These are phyloP conservation scores for Enteromius thamalakanensis DNA, from an alignment of 2,797 vertebrate genomes.

Conservation along the genomic window DNA sequence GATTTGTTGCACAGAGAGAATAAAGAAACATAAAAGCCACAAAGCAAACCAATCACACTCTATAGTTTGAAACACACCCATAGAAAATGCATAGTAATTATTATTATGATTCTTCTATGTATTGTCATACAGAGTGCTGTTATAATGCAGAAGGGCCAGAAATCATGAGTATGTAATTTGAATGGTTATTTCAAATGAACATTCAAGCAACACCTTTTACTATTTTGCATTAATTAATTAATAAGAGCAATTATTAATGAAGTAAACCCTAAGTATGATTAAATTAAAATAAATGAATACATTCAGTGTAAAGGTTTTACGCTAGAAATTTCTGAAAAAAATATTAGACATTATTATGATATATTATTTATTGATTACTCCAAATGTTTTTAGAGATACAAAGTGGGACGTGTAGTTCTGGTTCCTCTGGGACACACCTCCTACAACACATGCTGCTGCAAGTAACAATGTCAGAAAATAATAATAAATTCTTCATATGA, in stretches of 20 bases:
- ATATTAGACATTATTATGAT: not conserved
- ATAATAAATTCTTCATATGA: not conserved
- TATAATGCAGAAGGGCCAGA: not conserved
- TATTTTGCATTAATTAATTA: not conserved
- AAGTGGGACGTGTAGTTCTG: not conserved
- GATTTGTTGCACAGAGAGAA: not conserved
- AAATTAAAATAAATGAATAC: not conserved
- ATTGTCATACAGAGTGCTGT: not conserved
- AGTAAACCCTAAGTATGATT: not conserved
- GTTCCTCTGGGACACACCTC: constrained; percentile 6
- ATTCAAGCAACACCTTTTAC: not conserved
- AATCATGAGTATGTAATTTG: not conserved
- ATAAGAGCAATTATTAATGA: not conserved
- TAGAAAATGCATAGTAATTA: not conserved
- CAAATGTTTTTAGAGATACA: not conserved
- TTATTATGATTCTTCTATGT: not conserved
- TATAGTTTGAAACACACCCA: not conserved
- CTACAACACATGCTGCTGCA: not conserved
- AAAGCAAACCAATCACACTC: not conserved
- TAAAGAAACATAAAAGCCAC: not conserved
- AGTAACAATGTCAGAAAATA: not conserved
- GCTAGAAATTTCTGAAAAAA: not conserved
- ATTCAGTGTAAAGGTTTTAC: not conserved
- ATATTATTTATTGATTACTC: not conserved
- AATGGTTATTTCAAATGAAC: not conserved